Base-by-base conservation (phyloP, 2,113 vertebrate genomes). In the Archocentrus centrarchus region DNA sequence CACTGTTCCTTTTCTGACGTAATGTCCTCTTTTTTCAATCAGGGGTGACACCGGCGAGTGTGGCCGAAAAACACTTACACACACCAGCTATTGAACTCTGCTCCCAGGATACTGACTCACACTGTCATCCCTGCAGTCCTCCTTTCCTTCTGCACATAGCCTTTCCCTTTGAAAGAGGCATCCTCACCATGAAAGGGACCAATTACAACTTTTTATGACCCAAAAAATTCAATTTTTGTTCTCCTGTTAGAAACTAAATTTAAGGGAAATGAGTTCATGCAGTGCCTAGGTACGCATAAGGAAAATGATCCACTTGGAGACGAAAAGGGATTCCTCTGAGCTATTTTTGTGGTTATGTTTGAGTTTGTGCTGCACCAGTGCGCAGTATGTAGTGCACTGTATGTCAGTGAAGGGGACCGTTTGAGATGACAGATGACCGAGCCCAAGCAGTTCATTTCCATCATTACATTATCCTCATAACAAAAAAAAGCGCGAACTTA, bases 271-370 rank as follows among this genome's bases (percentile, higher is more conserved):
- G 32, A 88, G 82, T 81, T 86, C 86, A 85, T 15, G 41, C 79
- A 82, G 79, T 1, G 41, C 68, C 27, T 60, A 83, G 81, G 79
- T 85, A 61, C 78, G 86, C 50, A 73, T 20, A 22, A 77, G 53
- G 76, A 83, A 88, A 91, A 81, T 35, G 70, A 89, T 84, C 86
- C 86, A 81, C 80, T 76, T 81, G 77, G 66, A 83, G 80, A 63
- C 9, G 6, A 68, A 81, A 60, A 64, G 78, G 81, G 88, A 89
- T 89, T 91, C 79, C 83, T 83, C 53, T 0, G 11, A 78, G 80
- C 80, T 87, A 76, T 82, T 89, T 89, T 79, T 89, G 83, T 80
- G 83, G 75, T 87, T 84, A 17, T 87, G 87, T 92, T 89, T 84
- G 83, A 89, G 80, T 85, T 82, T 60, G 79, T 61, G 80, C 81